These are phyloP conservation scores for Ochropacha duplaris DNA, from an alignment of 2,888 invertebrate genomes.

Conservation along the genomic window DNA sequence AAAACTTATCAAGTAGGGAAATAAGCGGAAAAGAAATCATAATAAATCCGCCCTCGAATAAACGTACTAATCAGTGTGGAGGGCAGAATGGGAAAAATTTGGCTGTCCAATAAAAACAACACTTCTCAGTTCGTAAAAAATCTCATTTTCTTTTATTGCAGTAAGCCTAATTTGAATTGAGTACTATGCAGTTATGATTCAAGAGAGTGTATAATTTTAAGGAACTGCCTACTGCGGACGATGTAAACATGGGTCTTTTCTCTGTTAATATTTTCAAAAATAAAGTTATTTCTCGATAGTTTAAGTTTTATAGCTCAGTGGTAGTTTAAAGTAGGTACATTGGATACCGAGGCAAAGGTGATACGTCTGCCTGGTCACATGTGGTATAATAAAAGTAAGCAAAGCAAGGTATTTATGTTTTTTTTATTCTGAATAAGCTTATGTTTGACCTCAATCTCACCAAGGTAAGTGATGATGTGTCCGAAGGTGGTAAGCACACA, in stretches of 20 bases:
- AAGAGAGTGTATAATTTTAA: slow-evolving; percentile 80
- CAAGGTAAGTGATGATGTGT: no score
- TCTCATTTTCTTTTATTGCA: slow-evolving; percentile 81
- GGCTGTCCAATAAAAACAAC: slow-evolving; percentile 76
- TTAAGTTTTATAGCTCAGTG: no score
- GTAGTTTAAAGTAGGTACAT: no score
- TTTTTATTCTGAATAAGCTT: no score
- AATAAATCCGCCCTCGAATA: slow-evolving; percentile 73
- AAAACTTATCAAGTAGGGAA: slow-evolving; percentile 53
- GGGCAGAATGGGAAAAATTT: slow-evolving; percentile 53
- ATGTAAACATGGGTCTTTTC: slow-evolving; percentile 38
- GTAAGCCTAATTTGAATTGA: slow-evolving; percentile 79
- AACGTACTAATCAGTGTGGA: slow-evolving; percentile 73
- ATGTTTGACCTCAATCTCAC: no score
- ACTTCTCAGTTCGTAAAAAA: slow-evolving; percentile 76
- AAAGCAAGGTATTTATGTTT: no score
- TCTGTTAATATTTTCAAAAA: slow-evolving; percentile 6
- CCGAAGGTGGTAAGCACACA: no score
- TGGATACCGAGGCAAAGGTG: no score
- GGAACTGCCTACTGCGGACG: slow-evolving; percentile 47
- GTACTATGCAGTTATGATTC: slow-evolving; percentile 81
- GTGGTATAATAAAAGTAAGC: no score
- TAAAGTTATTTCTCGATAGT: background rate
- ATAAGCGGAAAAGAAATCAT: slow-evolving; percentile 69
- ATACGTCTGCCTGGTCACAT: no score